A percentile compares a stretch with the other conserved stretches of the same genome.
These are phyloP conservation scores for Isichthys henryi DNA, from an alignment of 2,113 vertebrate genomes.

Conservation along the genomic window DNA sequence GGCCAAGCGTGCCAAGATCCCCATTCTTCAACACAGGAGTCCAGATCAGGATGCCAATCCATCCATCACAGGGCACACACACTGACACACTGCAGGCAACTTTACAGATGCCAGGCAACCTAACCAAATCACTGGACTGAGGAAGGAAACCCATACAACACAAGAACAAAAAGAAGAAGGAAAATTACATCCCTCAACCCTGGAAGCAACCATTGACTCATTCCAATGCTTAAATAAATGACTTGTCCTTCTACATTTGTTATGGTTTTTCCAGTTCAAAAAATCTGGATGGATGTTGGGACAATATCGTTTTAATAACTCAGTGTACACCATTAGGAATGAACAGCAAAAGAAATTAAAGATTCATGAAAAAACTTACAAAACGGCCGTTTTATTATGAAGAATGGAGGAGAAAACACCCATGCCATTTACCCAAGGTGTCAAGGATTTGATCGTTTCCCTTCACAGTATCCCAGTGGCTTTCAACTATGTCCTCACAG, in stretches of 20 bases:
- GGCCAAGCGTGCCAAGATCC: background rate
- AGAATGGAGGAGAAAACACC: background rate
- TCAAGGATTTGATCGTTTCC: background rate
- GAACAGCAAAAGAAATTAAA: background rate
- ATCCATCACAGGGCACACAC: background rate
- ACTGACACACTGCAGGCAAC: background rate
- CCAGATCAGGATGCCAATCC: background rate
- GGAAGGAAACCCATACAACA: background rate
- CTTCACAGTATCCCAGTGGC: background rate
- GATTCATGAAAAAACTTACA: background rate
- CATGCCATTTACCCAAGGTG: background rate
- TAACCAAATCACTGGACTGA: background rate
- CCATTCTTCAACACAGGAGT: background rate
- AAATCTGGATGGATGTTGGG: no score
- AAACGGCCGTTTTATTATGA: background rate
- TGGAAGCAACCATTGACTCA: background rate
- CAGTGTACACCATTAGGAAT: background rate
- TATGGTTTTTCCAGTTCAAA: no score
- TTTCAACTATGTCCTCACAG: background rate
- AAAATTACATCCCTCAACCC: background rate
- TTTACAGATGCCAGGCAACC: background rate
- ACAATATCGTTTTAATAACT: no score
- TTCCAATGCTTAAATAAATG: background rate
- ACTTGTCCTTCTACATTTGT: background rate
- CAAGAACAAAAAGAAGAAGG: background rate